Base-by-base conservation (phyloP, 2,113 vertebrate genomes). In the Planiliza haematocheilus region DNA sequence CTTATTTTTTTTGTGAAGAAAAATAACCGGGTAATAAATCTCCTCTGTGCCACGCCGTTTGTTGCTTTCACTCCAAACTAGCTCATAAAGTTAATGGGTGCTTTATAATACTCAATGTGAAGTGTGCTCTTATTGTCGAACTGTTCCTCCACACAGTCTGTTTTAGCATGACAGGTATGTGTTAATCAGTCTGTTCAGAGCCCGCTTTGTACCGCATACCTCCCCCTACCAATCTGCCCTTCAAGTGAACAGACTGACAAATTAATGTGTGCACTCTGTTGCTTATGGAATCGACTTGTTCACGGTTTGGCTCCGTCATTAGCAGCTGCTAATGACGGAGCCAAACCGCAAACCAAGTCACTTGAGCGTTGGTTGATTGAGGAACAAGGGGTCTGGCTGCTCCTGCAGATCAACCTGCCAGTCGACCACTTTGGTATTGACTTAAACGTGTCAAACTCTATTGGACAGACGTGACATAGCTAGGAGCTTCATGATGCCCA, bases 231-330 rank as follows among this genome's bases (percentile, higher is more conserved):
- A 0, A 46, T 61, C 51, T 52, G 72, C 72, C 79, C 70, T 70
- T 60, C 51, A 60, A 83, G 85, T 73, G 38, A 87, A 73, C 60
- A 52, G 50, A 83, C 74, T 82, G 62, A 64, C 69, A 76, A 83
- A 86, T 89, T 71, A 75, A 86, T 86, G 59, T 70, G 58, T 75
- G 71, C 51, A 20, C 80, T 85, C 57, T 1, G 46, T 30, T 78
- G 69, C 78, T 74, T 61, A 13, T 10, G 8, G 42, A 83, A 85
- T 82, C 18, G 79, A 87, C 79, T 77, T 70, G 55, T 65, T 82
- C 84, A 60, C 53, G 79, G 60, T 74, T 74, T 69, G 45, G 55
- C 77, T 17, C 56, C 2, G 36, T 68, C 70, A 72, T 90, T 79
- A 83, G 43, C 18, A 51, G 71, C 50, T 60, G 79, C 82, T 84